A percentile compares a stretch with the other conserved stretches of the same genome.
phyloP scores from a whole-genome alignment of 2,113 vertebrate genomes.

The Xenopus tropicalis region DNA sequence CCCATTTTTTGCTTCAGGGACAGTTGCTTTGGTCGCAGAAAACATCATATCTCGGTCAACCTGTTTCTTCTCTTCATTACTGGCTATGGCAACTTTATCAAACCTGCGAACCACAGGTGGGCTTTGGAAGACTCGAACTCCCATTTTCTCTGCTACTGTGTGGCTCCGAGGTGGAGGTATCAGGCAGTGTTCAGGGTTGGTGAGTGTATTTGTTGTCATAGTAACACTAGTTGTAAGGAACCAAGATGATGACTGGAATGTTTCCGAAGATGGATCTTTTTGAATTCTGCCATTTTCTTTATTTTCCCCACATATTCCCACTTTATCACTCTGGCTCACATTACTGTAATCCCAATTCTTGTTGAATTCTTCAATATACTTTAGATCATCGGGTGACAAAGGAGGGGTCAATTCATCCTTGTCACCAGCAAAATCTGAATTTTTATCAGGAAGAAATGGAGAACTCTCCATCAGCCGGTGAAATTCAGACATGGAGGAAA shows the following conservation, averaged over 20 bases:
- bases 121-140: conserved; percentile 79
- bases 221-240: conserved; percentile 92
- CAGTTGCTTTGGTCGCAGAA: conserved; percentile 67
- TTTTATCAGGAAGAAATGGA: conserved; percentile 92
- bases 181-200: conserved; percentile 86
- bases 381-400: conserved; percentile 93
- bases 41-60: conserved; percentile 72
- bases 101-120: conserved; percentile 65
- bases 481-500: conserved; percentile 98
- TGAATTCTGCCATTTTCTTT: conserved; percentile 62
- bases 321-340: conserved; percentile 51
- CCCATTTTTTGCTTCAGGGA: conserved; percentile 59
- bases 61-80: conserved; percentile 54
- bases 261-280: conserved; percentile 55
- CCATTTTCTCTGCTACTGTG: conserved; percentile 64
- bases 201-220: conserved; percentile 88
- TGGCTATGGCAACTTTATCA: conserved; percentile 51
- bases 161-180: conserved; percentile 70
- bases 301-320: conserved; percentile 72
- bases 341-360: conserved; percentile 83
- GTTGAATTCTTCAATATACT: conserved; percentile 96
- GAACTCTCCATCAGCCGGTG: conserved; percentile 95
- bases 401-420: conserved; percentile 87
- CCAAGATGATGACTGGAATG: conserved; percentile 81
- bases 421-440: conserved; percentile 60